Percentiles rank a stretch among this genome's conserved stretches.
These are phyloP conservation scores for Tyria jacobaeae DNA, from an alignment of 2,888 invertebrate species.

Conservation along the genomic window DNA sequence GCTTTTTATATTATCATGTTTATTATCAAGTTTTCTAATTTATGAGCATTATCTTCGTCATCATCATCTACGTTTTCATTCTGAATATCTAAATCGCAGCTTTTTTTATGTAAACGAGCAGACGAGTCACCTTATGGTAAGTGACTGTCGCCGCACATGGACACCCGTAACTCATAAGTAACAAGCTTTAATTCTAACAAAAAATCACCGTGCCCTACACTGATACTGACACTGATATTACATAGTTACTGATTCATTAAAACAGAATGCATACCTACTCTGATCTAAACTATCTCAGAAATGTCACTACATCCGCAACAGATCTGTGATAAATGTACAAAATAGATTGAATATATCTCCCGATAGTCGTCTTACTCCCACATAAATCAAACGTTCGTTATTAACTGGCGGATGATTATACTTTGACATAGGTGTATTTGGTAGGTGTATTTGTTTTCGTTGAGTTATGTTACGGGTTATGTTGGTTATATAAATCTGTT, in stretches of 20 bases:
- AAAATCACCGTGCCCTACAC: too few species aligned
- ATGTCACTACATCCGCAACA: constrained; percentile 1
- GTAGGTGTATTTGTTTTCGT: background rate
- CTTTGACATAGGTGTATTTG: background rate
- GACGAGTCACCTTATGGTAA: too few species aligned
- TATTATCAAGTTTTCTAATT: too few species aligned
- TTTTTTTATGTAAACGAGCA: too few species aligned
- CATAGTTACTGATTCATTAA: background rate
- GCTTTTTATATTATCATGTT: too few species aligned
- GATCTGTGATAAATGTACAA: constrained; percentile 4
- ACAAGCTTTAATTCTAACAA: too few species aligned
- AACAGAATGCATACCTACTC: background rate
- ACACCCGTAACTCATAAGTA: too few species aligned
- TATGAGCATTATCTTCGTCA: too few species aligned
- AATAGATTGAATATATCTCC: constrained; percentile 1
- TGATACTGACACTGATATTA: too few species aligned
- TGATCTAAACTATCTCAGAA: background rate
- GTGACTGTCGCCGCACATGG: too few species aligned
- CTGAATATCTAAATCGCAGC: too few species aligned
- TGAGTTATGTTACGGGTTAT: background rate
- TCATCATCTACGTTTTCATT: too few species aligned
- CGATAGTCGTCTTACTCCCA: background rate
- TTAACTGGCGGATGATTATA: background rate
- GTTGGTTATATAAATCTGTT: background rate
- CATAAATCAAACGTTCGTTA: constrained; percentile 1